Percentiles rank a stretch among this genome's conserved stretches.
Evolutionary conservation across 2,797 vertebrate genomes (phyloP).

Genomic region (Vespertilio murinus): DNA sequence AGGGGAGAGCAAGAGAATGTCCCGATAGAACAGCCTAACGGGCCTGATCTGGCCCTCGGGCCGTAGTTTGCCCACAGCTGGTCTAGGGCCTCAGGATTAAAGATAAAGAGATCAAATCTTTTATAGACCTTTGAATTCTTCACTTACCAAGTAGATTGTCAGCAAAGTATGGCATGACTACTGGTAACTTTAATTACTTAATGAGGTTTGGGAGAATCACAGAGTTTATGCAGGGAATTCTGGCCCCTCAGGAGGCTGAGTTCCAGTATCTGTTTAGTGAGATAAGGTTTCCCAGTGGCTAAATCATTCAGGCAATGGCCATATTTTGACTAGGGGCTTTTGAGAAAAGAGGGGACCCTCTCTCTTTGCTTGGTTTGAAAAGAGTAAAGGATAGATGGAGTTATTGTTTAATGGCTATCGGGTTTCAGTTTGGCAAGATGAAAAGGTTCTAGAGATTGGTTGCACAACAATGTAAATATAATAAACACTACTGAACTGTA

Average conservation of each 20-base stretch:
- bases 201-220: not conserved
- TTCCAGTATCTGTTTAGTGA: not conserved
- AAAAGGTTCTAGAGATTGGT: not conserved
- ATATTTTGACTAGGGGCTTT: not conserved
- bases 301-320: too few relatives aligned
- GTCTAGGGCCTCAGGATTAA: not conserved
- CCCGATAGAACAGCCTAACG: too few relatives aligned
- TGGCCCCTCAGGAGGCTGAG: not conserved
- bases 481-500: not conserved
- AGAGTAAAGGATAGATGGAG: not conserved
- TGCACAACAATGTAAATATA: not conserved
- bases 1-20: too few relatives aligned
- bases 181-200: not conserved
- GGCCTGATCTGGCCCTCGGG: too few relatives aligned
- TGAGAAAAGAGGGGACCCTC: not conserved
- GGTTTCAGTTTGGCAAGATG: not conserved
- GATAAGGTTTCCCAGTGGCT: not conserved
- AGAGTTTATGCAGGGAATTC: not conserved
- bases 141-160: not conserved
- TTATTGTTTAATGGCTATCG: not conserved
- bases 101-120: not conserved
- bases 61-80: too few relatives aligned
- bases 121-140: not conserved
- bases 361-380: not conserved
- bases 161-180: not conserved